Evolutionary conservation across 2,113 vertebrate genomes (phyloP).

Genomic region (Brevimyrus niger): DNA sequence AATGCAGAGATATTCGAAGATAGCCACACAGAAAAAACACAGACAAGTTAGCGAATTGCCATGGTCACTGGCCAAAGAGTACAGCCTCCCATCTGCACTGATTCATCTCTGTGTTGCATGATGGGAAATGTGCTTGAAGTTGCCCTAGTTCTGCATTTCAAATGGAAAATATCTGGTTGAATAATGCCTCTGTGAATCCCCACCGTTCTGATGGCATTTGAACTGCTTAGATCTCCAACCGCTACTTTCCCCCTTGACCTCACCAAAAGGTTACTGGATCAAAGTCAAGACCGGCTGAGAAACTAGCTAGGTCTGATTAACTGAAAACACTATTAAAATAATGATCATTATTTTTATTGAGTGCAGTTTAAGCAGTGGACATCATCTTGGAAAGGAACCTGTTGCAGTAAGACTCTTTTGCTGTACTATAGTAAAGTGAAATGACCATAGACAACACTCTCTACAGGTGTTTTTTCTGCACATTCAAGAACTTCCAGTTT

Average conservation of each 20-base stretch:
- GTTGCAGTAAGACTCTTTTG: not conserved
- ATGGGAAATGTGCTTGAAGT: slow-evolving; percentile 6
- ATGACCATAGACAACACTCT: not conserved
- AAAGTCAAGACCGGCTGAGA: not conserved
- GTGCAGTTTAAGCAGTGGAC: not conserved
- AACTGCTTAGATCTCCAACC: not conserved
- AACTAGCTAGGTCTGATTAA: not conserved
- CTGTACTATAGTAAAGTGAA: not conserved
- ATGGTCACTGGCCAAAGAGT: not conserved
- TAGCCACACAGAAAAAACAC: not conserved
- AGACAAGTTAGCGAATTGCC: not conserved
- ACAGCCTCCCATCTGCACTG: not conserved
- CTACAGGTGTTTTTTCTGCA: not conserved
- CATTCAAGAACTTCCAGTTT: not conserved
- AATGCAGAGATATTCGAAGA: not conserved
- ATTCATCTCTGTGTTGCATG: slow-evolving; percentile 5
- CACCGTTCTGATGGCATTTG: not conserved
- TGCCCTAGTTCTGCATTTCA: not conserved
- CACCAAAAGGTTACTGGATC: not conserved
- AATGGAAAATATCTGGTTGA: not conserved
- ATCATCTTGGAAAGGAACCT: not conserved
- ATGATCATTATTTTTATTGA: not conserved
- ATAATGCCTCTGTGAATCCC: not conserved
- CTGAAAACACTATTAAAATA: not conserved
- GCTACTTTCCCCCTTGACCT: not conserved